These are phyloP conservation scores for Eupithecia inturbata DNA, from an alignment of 2,888 invertebrate species.

Conservation along the genomic window DNA sequence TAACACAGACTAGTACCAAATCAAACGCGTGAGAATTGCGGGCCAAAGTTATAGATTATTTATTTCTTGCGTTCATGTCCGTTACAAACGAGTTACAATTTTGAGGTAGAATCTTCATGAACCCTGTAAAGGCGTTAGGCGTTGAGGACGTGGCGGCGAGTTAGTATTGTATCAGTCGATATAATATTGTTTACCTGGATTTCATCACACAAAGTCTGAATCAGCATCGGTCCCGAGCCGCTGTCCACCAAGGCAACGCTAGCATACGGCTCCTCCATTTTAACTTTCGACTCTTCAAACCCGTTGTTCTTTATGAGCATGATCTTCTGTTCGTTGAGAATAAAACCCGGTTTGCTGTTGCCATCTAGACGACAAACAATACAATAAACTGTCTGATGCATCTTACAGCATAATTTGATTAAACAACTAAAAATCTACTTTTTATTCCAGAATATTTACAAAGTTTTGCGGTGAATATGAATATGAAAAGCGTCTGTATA, in stretches of 20 bases:
- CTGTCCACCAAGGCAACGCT: conserved; percentile 68
- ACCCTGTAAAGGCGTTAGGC: no score
- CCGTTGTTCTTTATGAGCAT: conserved; percentile 66
- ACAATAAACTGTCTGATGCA: neutral
- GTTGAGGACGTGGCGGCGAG: no score
- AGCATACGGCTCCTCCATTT: conserved; percentile 57
- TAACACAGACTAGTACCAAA: no score
- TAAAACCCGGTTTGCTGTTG: conserved; percentile 69
- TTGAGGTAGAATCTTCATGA: no score
- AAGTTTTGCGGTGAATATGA: no score
- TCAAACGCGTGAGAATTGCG: no score
- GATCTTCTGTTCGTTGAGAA: conserved; percentile 69
- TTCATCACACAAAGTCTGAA: conserved; percentile 71
- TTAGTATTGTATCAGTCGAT: neutral
- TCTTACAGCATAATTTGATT: neutral
- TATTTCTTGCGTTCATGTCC: no score
- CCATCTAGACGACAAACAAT: conserved; percentile 53
- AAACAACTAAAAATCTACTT: no score
- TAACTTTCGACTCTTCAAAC: conserved; percentile 59
- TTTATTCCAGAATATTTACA: no score
- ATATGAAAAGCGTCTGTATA: no score
- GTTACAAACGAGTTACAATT: no score
- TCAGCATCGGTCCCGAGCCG: conserved; percentile 59
- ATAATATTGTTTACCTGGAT: conserved; percentile 54
- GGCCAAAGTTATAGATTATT: no score